Evolutionary conservation across 2,113 vertebrate species (phyloP), one percentile per base, ranked within the genome.

Genomic region (Gymnogyps californianus): DNA sequence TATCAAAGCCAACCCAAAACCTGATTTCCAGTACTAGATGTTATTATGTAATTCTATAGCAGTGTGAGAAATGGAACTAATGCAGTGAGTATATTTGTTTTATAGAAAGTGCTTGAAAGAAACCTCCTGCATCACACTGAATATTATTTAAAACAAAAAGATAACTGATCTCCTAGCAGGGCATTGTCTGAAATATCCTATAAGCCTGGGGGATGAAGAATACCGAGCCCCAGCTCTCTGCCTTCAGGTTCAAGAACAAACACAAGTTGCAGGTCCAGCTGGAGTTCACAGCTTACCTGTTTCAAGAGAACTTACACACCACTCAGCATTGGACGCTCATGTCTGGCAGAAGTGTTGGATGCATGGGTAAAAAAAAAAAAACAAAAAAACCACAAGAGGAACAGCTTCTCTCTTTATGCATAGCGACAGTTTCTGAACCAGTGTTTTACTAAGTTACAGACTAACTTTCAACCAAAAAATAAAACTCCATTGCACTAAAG

Each of bases 91-190:
- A 83, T 77, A 95, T n/a, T 36, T 82, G 46, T 93, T 82, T 91
- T 85, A 90, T 85, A 97, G 94, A 97, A 98, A 98, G 97, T 97
- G 97, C 97, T 95, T 93, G 79, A 97, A 97, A 97, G 76, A 93
- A 92, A 90, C 83, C 82, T 91, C 83, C 89, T 88, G 95, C 96
- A 96, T 97, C 85, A 93, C 95, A 96, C 83, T 38, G 75, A 88
- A 18, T 86, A 83, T 75, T 91, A 85, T n/a, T 89, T 89, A 89
- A 93, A 95, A 83, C 40, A 95, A 93, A 84, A 64, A 65, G 51
- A 46, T 88, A 80, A 87, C 38, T 44, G 57, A 85, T 67, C 83
- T 96, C 54, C 81, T 94, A 97, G 82, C 92, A 94, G 57, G 54
- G 65, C 55, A 51, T 94, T 80, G 72, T 62, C 80, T 94, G 91